Base-by-base conservation (phyloP, 2,797 vertebrate genomes). In the Lates japonicus region DNA sequence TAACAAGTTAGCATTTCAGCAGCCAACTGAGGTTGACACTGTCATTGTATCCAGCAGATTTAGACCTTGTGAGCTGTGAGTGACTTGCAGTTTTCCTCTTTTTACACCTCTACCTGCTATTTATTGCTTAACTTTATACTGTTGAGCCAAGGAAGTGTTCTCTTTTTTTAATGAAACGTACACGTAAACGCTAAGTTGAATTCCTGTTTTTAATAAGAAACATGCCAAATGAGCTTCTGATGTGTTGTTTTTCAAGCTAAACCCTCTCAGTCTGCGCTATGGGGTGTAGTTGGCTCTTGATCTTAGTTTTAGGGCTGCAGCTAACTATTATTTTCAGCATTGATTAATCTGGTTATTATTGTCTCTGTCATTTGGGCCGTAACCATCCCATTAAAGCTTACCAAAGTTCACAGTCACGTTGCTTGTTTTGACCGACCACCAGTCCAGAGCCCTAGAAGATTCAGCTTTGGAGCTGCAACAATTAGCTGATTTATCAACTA, bases 1-100 rank as follows among this genome's bases (percentile, higher is more conserved):
- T 39, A 29, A 72, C 70, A 41, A 70, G 74, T 80, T 82, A 83
- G 55, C 51, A 2, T 80, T 41, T 67, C 35, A 58, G 68, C 78
- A 64, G 54, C 66, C 75, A 2, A 2, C 33, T 37, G 33, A 79
- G 35, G 42, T 57, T 37, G 71, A 72, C 74, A 14, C 70, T 46
- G 51, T 76, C 68, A 46, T 25, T 60, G 57, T 51, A 62, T 57
- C 62, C 44, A 63, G 61, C 60, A 70, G 35, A 59, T 60, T 69
- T 33, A 62, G 37, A 81, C 22, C 52, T 55, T 37, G 9, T 5
- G 55, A 74, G 37, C 33, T 67, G 20, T 33, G 63, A 72, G 58
- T 55, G 62, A 73, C 73, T 16, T 55, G 44, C 37, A 37, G 10
- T 59, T 57, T 65, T 33, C 55, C 22, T 66, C 46, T 48, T 39